These are phyloP conservation scores for Ephestia elutella DNA, from an alignment of 1,140 invertebrate species.

Conservation along the genomic window DNA sequence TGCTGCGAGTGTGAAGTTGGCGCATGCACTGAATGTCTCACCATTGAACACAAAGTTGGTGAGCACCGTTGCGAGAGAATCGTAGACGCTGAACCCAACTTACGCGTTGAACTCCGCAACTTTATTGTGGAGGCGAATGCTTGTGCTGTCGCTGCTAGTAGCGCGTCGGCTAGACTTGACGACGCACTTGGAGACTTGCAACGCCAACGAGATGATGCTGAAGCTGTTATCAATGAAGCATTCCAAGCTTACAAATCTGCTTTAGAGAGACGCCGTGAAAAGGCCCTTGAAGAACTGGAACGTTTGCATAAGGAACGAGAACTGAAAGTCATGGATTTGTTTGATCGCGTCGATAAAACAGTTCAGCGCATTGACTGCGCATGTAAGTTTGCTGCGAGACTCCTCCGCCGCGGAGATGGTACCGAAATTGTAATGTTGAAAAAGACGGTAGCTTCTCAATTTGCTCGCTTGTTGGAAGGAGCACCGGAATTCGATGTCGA, in stretches of 20 bases:
- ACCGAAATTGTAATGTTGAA: conserved; percentile 88
- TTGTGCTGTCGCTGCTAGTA: conserved; percentile 84
- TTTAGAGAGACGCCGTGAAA: conserved; percentile 86
- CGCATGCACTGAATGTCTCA: conserved; percentile 88
- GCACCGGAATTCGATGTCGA: conserved; percentile 85
- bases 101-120: conserved; percentile 83
- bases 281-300: conserved; percentile 83
- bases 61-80: conserved; percentile 87
- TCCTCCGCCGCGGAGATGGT: conserved; percentile 87
- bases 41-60: conserved; percentile 84
- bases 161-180: conserved; percentile 81
- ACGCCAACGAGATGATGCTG: conserved; percentile 89
- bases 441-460: conserved; percentile 83
- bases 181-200: conserved; percentile 89
- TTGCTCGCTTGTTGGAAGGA: conserved; percentile 85
- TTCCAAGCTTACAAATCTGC: conserved; percentile 88
- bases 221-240: conserved; percentile 87
- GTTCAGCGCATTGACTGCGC: conserved; percentile 89
- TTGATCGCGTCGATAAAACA: conserved; percentile 85
- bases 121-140: conserved; percentile 82
- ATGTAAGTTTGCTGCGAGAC: conserved; percentile 85
- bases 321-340: conserved; percentile 90
- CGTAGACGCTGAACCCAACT: conserved; percentile 81
- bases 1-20: conserved; percentile 88
- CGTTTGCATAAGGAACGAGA: conserved; percentile 88